Percentiles rank a stretch among this genome's conserved stretches.
phyloP scores from a whole-genome alignment of 2,113 vertebrate species.

The Illadopsis cleaveri region DNA sequence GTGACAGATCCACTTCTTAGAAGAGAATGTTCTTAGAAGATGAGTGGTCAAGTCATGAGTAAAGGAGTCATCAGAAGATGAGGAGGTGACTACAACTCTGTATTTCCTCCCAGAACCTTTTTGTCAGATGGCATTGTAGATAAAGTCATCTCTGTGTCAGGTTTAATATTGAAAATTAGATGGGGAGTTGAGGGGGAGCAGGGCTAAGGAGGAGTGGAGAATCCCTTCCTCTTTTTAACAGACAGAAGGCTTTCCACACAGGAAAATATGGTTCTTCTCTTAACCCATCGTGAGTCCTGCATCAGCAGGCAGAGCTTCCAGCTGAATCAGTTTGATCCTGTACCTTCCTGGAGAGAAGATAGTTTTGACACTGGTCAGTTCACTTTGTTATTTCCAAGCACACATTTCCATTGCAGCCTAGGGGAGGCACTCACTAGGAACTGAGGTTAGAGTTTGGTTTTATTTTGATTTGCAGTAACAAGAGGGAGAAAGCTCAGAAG shows the following conservation, averaged over 20 bases:
- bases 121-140: neutral
- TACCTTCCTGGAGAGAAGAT: neutral
- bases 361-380: neutral
- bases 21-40: neutral
- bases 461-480: neutral
- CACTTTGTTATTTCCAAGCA: neutral
- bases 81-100: neutral
- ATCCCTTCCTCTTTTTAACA: neutral
- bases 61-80: neutral
- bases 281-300: neutral
- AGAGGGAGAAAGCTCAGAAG: neutral
- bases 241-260: neutral
- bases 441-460: neutral
- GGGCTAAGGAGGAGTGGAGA: neutral
- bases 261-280: neutral
- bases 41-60: neutral
- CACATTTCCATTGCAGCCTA: neutral
- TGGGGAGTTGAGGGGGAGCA: rapidly evolving
- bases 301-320: neutral
- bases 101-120: neutral
- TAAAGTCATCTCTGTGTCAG: neutral
- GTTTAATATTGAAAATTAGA: neutral
- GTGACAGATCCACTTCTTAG: neutral
- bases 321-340: neutral
- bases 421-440: neutral